Base-by-base conservation (phyloP, 2,113 vertebrate genomes). In the Otocyon megalotis region DNA sequence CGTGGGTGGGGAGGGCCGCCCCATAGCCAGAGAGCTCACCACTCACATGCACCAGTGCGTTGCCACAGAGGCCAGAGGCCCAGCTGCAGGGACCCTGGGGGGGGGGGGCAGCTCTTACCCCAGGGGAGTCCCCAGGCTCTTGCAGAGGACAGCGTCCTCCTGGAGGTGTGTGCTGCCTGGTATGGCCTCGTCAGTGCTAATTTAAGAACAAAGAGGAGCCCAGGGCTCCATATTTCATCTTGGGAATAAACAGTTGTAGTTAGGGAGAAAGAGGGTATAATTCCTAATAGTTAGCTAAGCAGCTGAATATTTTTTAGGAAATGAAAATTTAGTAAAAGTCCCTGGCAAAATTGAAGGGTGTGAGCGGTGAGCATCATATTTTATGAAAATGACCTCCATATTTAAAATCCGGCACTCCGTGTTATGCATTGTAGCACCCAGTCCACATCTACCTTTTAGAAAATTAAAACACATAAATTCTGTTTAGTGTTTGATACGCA, bases 381-480 rank as follows among this genome's bases (percentile, higher is more conserved):
- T 99, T 99, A 99, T 99, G 98, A 98, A 99, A 99, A 99, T 98
- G 99, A 99, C 99, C 99, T 98, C 98, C 98, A 98, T 99, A 98
- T 99, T 99, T 99, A 99, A 99, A 99, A 98, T 58, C 98, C 98
- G 98, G 98, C 98, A 97, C 98, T 99, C 96, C 98, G 98, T 99
- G 99, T 99, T 99, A 99, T 99, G 99, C 99, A 99, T 99, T 99
- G 99, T 99, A 99, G 99, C 99, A 97, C 99, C 98, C 98, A 98
- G 98, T 99, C 99, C 99, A 99, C 98, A 98, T 98, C 99, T 99
- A 99, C 99, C 99, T 99, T 99, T 99, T 98, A 98, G 99, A 98
- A 99, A 99, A 99, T 99, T 99, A 99, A 99, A 99, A 99, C 99
- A 98, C 99, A 99, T 99, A 99, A 99, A 99, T 99, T 99, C 98